These are phyloP conservation scores for Oryzias celebensis DNA, from an alignment of 2,113 vertebrate genomes.

Conservation along the genomic window DNA sequence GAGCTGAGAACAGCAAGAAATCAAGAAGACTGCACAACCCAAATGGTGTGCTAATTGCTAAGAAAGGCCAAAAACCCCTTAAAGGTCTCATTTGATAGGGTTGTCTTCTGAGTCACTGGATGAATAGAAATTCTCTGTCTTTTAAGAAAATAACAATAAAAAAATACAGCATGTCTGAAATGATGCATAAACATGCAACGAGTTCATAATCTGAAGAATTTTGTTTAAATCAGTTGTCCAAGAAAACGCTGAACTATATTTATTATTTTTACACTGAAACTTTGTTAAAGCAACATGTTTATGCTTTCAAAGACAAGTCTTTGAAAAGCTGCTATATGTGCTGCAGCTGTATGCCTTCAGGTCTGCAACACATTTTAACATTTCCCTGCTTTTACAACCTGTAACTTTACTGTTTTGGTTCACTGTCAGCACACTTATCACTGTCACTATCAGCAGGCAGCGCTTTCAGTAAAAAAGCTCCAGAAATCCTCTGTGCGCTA, in stretches of 20 bases:
- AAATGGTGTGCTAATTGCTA: too few relatives aligned
- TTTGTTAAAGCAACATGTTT: constrained; percentile 10
- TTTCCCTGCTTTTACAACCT: neutral
- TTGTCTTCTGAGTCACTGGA: constrained; percentile 39
- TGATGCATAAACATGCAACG: constrained; percentile 6
- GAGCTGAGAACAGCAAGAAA: too few relatives aligned
- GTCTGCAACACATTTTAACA: neutral
- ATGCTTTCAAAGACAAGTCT: neutral
- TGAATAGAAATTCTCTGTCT: constrained; percentile 3
- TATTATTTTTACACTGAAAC: neutral
- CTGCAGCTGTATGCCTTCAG: neutral
- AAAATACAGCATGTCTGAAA: constrained; percentile 23
- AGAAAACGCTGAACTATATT: neutral
- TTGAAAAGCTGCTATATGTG: neutral
- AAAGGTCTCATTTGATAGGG: constrained; percentile 10
- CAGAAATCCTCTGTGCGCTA: neutral
- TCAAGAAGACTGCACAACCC: too few relatives aligned
- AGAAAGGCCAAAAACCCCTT: too few relatives aligned
- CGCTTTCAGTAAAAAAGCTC: constrained; percentile 16
- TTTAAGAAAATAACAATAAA: neutral
- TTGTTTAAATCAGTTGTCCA: constrained; percentile 8
- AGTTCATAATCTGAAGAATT: constrained; percentile 8
- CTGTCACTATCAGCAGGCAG: constrained; percentile 8
- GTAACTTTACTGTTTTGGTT: constrained; percentile 10
- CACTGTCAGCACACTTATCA: neutral